Evolutionary conservation across 2,888 invertebrate genomes (phyloP), one percentile per base, ranked within the genome.

Genomic region (Eilema sororculum): DNA sequence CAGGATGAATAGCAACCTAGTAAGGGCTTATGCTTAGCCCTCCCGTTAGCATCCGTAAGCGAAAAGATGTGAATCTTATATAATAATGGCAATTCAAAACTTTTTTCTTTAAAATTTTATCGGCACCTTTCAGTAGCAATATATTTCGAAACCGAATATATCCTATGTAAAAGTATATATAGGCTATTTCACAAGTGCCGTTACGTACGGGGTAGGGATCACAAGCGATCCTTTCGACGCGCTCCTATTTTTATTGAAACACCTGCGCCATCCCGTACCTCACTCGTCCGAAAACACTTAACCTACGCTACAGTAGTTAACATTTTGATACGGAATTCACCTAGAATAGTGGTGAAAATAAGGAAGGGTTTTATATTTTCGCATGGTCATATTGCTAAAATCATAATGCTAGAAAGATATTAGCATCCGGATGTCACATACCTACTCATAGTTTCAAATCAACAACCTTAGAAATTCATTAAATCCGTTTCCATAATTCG

Each of bases 201-300:
- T 60, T 30, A 60, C 16, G 28, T 60, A 28, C 12, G 30, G 60
- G 10, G 63, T 76, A 76, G 75, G 76, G 82, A 76, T 80, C 82
- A 74, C 78, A n/a, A 84, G 78, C 78, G 71, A 75, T 68, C 66
- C 72, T 79, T 71, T 73, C 73, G 68, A 59, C 41, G 63, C 67
- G 77, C 79, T 80, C 79, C 86, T 85, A 85, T 84, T 86, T 86
- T 85, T 84, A 85, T 79, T 82, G 86, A 82, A 86, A 81, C 90
- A 90, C 89, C 90, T 90, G 90, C 83, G 82, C 76, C 80, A 76
- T 80, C n/a, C 75, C 69, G 84, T 89, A 88, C 88, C 88, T 87
- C 85, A 84, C 82, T 76, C 72, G 67, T 61, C 41, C 58, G 69
- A 75, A 70, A 65, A 60, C 30, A 37, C 69, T 74, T 71, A 61